Evolutionary conservation across 1,140 invertebrate species (phyloP).

Genomic region (Pristionchus pacificus): DNA sequence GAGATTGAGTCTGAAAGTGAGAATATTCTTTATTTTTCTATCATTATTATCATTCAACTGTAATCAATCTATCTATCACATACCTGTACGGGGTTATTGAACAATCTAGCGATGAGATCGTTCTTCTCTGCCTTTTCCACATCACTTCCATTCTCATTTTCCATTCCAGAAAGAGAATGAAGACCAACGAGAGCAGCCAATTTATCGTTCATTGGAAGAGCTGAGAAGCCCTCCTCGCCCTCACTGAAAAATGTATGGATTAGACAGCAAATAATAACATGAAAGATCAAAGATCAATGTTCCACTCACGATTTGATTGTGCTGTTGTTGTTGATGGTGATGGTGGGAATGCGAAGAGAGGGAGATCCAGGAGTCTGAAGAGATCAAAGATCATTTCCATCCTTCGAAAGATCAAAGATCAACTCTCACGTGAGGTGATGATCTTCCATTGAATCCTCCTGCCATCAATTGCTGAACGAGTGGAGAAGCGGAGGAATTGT

Average conservation of each 20-base stretch:
- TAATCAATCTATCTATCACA: constrained; percentile 33
- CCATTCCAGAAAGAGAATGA: constrained; percentile 4
- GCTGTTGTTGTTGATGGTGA: constrained; percentile 15
- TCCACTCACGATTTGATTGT: not conserved
- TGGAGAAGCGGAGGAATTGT: constrained; percentile 18
- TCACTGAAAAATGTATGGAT: not conserved
- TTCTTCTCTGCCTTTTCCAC: constrained; percentile 5
- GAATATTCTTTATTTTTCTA: not conserved
- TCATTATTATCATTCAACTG: constrained; percentile 28
- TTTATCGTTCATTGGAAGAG: constrained; percentile 27
- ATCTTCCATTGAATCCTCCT: not conserved
- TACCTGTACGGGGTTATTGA: no score
- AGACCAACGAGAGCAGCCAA: constrained; percentile 31
- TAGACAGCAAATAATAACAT: not conserved
- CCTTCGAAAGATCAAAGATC: no score
- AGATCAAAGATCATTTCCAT: no score
- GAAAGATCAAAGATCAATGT: not conserved
- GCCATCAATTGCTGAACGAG: constrained; percentile 28
- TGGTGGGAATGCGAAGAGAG: not conserved
- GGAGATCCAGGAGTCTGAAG: not conserved
- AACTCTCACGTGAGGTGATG: not conserved
- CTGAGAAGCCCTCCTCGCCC: constrained; percentile 23
- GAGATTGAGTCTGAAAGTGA: not conserved
- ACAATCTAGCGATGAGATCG: constrained; percentile 11
- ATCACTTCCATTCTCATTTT: constrained; percentile 3